Base-by-base conservation (phyloP, 2,113 vertebrate species). In the Megaceryle torquata region DNA sequence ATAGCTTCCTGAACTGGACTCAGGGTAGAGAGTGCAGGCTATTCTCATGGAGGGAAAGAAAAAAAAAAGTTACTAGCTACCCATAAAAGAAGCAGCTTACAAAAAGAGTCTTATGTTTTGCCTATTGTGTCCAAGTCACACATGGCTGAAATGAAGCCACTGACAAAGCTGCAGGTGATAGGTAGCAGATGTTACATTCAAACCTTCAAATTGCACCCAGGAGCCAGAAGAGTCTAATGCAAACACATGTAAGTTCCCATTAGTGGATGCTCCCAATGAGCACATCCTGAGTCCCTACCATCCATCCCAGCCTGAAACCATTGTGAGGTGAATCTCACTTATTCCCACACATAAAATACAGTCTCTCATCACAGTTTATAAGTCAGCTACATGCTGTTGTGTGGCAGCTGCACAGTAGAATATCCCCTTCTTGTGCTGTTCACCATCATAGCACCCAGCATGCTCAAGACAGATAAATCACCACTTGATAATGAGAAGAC, bases 301-400 rank as follows among this genome's bases (percentile, higher is more conserved):
- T 15, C 50, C 13, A 35, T 7, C n/a, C 33, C 59, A 46, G 22
- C 19, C 76, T 19, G 13, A 50, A 50, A 56, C 25, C 59, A 37
- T 2, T 8, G 5, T 0, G 0, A 46, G 4, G 4, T 6, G 5
- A 77, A 24, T 14, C 31, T 39, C 44, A 11, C 44, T 18, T 33
- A 10, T 9, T 60, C 29, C 70, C 70, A 53, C 5, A 9, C 6
- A 22, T 28, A 57, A 91, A 53, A 48, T 4, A 39, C 13, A 21
- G 18, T 19, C 53, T 51, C 22, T 35, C 15, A 22, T 11, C 1
- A 8, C 29, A 44, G 35, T 41, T n/a, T 14, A 1, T 41, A 51
- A 83, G 26, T 17, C 65, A 85, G 22, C 26, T 35, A 6, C 0
- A 0, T 4, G 29, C 29, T 44, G 37, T 2, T 13, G 29, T 5